Conservation (phyloP, 2,797 vertebrate species). For the Microhierax caerulescens region DNA sequence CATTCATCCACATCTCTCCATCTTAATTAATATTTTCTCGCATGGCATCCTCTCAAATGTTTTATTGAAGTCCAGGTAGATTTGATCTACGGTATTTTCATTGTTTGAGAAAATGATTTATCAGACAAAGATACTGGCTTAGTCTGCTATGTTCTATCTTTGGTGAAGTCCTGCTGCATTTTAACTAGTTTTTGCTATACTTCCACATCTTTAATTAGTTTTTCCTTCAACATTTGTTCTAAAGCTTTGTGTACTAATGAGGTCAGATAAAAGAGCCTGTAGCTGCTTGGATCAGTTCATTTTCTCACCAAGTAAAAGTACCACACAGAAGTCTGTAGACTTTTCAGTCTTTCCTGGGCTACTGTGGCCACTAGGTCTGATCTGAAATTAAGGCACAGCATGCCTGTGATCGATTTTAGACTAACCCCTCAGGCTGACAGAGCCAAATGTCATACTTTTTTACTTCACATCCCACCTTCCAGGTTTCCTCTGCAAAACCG, state of each 20-base stretch:
- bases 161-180: not conserved
- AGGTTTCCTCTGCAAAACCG: not conserved
- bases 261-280: not conserved
- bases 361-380: not conserved
- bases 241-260: not conserved
- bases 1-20: conserved; percentile 8
- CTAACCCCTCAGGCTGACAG: not conserved
- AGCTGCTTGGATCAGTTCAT: not conserved
- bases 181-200: not conserved
- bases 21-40: conserved; percentile 41
- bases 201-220: conserved; percentile 18
- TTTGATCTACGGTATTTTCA: conserved; percentile 9
- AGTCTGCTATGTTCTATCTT: not conserved
- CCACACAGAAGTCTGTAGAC: not conserved
- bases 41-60: not conserved
- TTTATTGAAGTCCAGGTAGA: conserved; percentile 13
- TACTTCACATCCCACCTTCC: not conserved
- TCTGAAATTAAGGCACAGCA: not conserved
- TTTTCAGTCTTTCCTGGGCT: not conserved
- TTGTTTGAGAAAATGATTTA: conserved; percentile 16
- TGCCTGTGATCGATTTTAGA: not conserved
- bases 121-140: not conserved
- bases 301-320: not conserved
- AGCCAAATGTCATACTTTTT: not conserved
- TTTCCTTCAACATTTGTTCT: not conserved